Conservation (phyloP, 92 coral and sea anemone species). For the Siderastrea radians region DNA sequence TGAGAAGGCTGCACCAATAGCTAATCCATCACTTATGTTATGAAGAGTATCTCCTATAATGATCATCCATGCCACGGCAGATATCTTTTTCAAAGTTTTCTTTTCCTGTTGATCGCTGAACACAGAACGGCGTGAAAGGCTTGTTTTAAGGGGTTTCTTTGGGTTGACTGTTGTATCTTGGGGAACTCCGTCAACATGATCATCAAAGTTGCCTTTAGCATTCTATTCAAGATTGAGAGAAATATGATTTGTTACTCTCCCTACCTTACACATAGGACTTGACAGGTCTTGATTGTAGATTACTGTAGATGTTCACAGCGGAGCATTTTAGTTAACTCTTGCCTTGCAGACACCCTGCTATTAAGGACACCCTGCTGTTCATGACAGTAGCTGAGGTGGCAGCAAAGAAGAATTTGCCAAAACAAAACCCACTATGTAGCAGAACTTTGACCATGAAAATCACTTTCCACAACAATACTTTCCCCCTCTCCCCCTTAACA, state of each 20-base stretch:
- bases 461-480: no score
- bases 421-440: no score
- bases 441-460: no score
- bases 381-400: no score
- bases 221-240: conserved; percentile 11
- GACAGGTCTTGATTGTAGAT: no score
- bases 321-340: no score
- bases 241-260: not conserved
- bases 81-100: not conserved
- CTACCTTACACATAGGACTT: no score
- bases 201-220: not conserved
- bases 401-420: no score
- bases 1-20: conserved; percentile 96
- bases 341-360: no score
- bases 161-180: conserved; percentile 25
- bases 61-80: conserved; percentile 86
- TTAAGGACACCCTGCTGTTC: no score
- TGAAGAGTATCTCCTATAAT: conserved; percentile 97
- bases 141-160: conserved; percentile 47
- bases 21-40: conserved; percentile 96
- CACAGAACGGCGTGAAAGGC: conserved; percentile 75
- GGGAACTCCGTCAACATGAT: not conserved
- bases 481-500: no score
- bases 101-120: conserved; percentile 63
- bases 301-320: no score